phyloP scores from a whole-genome alignment of 2,113 vertebrate genomes.

The Onychorhynchus coronatus region DNA sequence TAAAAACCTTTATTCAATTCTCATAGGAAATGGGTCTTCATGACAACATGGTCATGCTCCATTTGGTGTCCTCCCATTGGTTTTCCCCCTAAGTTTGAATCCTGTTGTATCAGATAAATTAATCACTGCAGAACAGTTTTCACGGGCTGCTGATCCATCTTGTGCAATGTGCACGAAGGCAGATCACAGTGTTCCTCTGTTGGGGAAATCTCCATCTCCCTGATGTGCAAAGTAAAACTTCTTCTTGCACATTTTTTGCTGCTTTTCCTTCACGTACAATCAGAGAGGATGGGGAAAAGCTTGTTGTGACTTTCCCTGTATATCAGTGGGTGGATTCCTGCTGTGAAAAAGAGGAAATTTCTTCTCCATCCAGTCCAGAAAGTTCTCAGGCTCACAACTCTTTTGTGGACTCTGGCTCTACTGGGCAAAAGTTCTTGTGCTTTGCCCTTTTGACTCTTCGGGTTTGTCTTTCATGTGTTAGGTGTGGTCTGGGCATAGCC shows the following conservation, averaged over 20 bases:
- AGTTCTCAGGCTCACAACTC: neutral
- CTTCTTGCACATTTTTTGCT: neutral
- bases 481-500: neutral
- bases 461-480: neutral
- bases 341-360: neutral
- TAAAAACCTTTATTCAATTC: neutral
- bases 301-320: neutral
- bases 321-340: neutral
- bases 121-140: neutral
- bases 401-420: neutral
- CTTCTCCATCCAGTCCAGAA: neutral
- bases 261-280: neutral
- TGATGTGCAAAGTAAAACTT: neutral
- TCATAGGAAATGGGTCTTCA: neutral
- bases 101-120: neutral
- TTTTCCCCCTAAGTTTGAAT: neutral
- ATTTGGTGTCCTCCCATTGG: neutral
- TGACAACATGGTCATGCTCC: fast-evolving
- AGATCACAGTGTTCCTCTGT: fast-evolving
- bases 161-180: neutral
- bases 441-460: fast-evolving
- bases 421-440: neutral
- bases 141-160: neutral
- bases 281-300: neutral
- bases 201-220: neutral